These are phyloP conservation scores for Platyscapa corneri DNA, from an alignment of 1,140 invertebrate species.

Conservation along the genomic window DNA sequence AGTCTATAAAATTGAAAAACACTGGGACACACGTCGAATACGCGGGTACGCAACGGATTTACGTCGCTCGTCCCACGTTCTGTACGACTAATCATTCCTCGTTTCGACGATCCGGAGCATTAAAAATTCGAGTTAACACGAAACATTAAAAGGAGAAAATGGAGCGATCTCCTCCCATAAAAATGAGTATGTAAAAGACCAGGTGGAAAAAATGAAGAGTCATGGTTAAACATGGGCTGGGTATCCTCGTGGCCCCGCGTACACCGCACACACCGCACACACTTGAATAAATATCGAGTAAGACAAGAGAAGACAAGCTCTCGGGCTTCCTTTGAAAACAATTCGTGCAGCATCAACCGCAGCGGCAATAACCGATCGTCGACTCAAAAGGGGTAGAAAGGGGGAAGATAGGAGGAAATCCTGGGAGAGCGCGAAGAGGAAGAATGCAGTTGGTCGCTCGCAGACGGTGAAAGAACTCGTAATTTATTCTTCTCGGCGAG, in stretches of 20 bases:
- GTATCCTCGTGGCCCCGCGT: too few species aligned
- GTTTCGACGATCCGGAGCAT: not conserved
- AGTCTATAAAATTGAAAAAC: not conserved
- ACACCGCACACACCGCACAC: not conserved
- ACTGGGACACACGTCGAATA: not conserved
- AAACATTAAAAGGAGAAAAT: not conserved
- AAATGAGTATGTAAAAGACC: not conserved
- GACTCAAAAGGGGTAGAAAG: not conserved
- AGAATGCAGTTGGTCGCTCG: not conserved
- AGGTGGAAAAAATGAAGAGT: not conserved
- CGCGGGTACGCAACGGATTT: too few species aligned
- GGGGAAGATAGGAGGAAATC: not conserved
- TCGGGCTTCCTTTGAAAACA: not conserved
- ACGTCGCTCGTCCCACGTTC: not conserved
- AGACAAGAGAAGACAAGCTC: not conserved
- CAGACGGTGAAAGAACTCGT: not conserved
- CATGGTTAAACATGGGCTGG: not conserved
- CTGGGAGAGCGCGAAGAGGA: too few species aligned
- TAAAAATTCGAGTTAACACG: not conserved
- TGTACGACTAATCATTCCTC: not conserved
- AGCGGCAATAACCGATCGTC: not conserved
- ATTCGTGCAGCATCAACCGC: not conserved
- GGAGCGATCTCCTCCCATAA: not conserved
- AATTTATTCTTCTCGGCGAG: not conserved
- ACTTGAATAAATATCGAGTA: constrained; percentile 7